phyloP scores from a whole-genome alignment of 2,113 vertebrate species.

The Ellobius talpinus region DNA sequence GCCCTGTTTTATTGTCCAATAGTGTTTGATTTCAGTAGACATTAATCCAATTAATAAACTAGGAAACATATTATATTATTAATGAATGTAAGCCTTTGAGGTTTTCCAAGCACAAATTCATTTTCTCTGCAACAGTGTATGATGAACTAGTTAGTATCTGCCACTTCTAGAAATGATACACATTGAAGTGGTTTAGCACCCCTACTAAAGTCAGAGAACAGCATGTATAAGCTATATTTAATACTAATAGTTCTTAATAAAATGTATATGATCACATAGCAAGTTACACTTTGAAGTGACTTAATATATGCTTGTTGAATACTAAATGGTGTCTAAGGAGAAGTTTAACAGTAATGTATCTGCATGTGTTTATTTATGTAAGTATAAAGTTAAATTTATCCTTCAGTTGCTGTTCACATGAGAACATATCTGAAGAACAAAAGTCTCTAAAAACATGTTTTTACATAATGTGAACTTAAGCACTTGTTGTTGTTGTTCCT shows the following conservation, averaged over 20 bases:
- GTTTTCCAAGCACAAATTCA: neutral
- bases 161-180: neutral
- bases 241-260: neutral
- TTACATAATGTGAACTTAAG: neutral
- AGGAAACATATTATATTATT: neutral
- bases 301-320: neutral
- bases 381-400: neutral
- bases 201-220: too few relatives aligned
- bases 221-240: neutral
- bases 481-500: neutral
- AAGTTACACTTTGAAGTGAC: neutral
- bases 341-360: neutral
- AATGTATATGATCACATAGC: neutral
- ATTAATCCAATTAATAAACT: neutral
- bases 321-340: neutral
- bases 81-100: neutral
- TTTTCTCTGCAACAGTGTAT: neutral
- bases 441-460: neutral
- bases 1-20: neutral
- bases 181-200: neutral
- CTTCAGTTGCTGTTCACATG: slow-evolving; percentile 2
- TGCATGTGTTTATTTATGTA: neutral
- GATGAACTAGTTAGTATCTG: neutral
- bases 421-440: neutral
- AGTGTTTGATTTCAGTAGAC: neutral